Conservation (phyloP, 2,888 invertebrate species). For the Myathropa florea region DNA sequence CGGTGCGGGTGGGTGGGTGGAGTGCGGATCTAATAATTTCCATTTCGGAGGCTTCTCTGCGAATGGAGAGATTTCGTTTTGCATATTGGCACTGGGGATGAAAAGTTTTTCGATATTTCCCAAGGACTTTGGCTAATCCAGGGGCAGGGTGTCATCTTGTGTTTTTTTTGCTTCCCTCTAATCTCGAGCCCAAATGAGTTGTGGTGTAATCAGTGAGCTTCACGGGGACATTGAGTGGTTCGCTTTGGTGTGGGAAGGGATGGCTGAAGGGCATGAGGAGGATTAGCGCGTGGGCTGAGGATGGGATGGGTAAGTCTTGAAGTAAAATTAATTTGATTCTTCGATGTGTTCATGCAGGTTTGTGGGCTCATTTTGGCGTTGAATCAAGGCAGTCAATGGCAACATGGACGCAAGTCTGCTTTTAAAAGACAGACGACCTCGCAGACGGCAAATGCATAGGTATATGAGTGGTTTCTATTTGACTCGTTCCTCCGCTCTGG, state of each 20-base stretch:
- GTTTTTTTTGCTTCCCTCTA: background rate
- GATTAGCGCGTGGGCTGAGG: background rate
- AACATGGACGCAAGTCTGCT: background rate
- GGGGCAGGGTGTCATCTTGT: background rate
- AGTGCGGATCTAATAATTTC: conserved; percentile 59
- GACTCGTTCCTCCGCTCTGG: no score
- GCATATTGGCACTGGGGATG: conserved; percentile 60
- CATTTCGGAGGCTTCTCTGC: conserved; percentile 21
- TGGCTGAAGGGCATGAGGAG: background rate
- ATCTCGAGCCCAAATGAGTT: conserved; percentile 4
- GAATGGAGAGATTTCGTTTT: conserved; percentile 45
- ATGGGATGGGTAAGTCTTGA: background rate
- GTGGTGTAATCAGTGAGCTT: background rate
- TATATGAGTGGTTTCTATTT: no score
- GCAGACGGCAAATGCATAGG: no score
- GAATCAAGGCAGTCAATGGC: background rate
- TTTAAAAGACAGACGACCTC: background rate
- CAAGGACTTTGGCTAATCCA: conserved; percentile 37
- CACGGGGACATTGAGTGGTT: background rate
- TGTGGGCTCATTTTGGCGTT: background rate
- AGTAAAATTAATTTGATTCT: background rate
- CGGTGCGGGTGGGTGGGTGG: conserved; percentile 3
- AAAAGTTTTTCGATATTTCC: conserved; percentile 60
- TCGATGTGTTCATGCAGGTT: background rate
- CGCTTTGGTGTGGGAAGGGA: no score